These are phyloP conservation scores for Phodopus roborovskii DNA, from an alignment of 2,113 vertebrate genomes.

Conservation along the genomic window DNA sequence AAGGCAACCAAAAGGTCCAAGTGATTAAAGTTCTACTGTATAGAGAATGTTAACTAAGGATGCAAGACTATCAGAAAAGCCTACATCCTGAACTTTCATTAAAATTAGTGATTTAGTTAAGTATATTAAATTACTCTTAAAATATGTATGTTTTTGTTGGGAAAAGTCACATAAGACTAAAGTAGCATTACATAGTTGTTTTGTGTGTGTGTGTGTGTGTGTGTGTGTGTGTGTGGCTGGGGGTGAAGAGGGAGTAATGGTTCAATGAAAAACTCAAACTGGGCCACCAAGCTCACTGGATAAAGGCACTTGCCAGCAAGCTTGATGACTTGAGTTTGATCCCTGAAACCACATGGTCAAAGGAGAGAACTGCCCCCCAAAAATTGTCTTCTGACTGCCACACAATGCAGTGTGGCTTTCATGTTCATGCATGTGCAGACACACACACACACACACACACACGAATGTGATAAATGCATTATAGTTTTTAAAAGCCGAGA, in stretches of 20 bases:
- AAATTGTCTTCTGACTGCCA: neutral
- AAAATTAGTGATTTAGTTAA: neutral
- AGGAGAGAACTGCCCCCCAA: neutral
- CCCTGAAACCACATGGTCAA: neutral
- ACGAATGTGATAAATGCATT: neutral
- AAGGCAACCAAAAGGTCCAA: neutral
- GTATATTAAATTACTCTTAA: neutral
- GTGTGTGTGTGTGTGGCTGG: too few relatives aligned
- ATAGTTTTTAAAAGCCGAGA: neutral
- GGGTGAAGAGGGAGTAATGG: neutral
- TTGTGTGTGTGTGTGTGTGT: too few relatives aligned
- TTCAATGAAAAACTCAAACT: neutral
- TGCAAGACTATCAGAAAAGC: neutral
- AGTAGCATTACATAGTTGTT: neutral
- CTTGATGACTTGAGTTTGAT: neutral
- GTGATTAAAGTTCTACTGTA: neutral
- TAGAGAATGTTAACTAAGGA: neutral
- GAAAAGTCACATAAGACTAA: conserved; percentile 13
- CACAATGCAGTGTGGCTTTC: neutral
- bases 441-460: neutral
- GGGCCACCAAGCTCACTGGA: neutral
- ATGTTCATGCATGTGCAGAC: too few relatives aligned
- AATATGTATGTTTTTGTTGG: neutral
- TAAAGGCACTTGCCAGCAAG: too few relatives aligned
- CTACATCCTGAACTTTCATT: neutral